These are phyloP conservation scores for Congeria kusceri DNA, from an alignment of 2,888 invertebrate genomes.

Conservation along the genomic window DNA sequence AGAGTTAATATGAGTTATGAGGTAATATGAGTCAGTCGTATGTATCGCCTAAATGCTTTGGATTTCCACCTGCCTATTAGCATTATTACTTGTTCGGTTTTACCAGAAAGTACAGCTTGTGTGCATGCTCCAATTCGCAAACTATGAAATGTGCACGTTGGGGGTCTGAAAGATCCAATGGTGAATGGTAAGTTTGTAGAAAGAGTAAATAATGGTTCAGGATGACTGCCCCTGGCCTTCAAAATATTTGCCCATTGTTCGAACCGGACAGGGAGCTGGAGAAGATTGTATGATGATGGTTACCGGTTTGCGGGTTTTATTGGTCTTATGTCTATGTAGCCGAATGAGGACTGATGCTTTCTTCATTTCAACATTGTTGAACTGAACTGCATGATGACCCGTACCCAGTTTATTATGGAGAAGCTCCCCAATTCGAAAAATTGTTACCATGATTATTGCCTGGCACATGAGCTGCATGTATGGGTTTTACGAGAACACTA, in stretches of 20 bases:
- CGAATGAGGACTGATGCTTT: background rate
- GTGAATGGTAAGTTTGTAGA: background rate
- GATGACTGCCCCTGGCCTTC: background rate
- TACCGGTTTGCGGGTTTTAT: background rate
- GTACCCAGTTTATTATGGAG: background rate
- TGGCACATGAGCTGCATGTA: slow-evolving; percentile 15
- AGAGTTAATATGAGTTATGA: no score
- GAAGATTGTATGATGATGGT: slow-evolving; percentile 1
- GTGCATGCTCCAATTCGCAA: slow-evolving; percentile 36
- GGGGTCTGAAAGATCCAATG: slow-evolving; percentile 11
- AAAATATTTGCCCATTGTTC: background rate
- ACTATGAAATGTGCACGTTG: slow-evolving; percentile 22
- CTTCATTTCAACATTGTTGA: background rate
- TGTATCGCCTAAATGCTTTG: slow-evolving; percentile 32
- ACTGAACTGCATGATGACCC: background rate
- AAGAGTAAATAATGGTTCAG: slow-evolving; percentile 7
- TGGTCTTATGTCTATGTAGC: slow-evolving; percentile 8
- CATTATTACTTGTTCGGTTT: slow-evolving; percentile 24
- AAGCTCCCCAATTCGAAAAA: slow-evolving; percentile 39
- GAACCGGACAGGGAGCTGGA: background rate
- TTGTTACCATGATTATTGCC: slow-evolving; percentile 23
- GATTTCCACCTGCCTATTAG: slow-evolving; percentile 45
- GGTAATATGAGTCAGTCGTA: slow-evolving; percentile 9
- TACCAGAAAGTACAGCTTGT: slow-evolving; percentile 28
- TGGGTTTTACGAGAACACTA: background rate